Evolutionary conservation across 2,113 vertebrate genomes (phyloP).

Genomic region (Gymnorhina tibicen): DNA sequence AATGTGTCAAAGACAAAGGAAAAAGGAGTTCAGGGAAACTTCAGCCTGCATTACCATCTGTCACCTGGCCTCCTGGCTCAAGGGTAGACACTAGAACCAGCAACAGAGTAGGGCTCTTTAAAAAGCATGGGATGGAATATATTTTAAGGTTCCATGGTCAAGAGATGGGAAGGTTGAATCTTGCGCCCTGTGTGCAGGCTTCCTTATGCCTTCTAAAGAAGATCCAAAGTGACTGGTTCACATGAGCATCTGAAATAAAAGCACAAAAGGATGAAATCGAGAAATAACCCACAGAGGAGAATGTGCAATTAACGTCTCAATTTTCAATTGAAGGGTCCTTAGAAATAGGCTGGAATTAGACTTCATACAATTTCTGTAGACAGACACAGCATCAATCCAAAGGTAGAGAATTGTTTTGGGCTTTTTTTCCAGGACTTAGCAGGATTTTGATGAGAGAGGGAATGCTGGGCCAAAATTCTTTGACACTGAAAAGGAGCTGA

Average conservation of each 20-base stretch:
- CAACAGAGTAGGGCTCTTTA: background rate
- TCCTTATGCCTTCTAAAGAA: background rate
- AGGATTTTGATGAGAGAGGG: background rate
- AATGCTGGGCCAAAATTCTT: background rate
- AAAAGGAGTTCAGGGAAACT: background rate
- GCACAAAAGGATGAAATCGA: background rate
- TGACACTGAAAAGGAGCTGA: background rate
- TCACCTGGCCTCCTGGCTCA: background rate
- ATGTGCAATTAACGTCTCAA: background rate
- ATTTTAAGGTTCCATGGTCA: background rate
- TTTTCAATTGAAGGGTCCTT: background rate
- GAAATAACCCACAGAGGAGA: background rate
- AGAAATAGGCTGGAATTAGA: background rate
- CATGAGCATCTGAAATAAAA: background rate
- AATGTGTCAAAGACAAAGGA: background rate
- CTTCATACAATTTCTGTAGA: background rate
- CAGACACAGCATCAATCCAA: background rate
- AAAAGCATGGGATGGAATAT: background rate
- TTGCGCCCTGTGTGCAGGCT: background rate
- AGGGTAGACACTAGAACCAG: background rate
- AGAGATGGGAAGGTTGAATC: background rate
- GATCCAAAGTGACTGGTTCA: background rate
- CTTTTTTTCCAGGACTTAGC: accelerated
- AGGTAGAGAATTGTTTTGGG: background rate
- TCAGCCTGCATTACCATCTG: background rate